Evolutionary conservation across 92 coral and sea anemone species (phyloP).

Genomic region (Desmophyllum pertusum): DNA sequence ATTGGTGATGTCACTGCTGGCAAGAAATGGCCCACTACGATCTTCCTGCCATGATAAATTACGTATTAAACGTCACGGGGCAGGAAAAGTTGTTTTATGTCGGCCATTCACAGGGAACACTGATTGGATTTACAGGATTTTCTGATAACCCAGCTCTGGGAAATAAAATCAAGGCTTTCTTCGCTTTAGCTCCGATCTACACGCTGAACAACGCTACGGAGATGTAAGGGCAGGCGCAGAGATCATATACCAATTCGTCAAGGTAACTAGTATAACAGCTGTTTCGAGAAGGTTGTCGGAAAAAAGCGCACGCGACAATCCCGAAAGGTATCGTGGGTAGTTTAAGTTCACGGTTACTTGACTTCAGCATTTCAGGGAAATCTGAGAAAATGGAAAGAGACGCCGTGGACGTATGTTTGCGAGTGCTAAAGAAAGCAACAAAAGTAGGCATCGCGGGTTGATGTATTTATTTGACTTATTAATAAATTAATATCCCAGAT

Average conservation of each 20-base stretch:
- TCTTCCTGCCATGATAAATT: conserved; percentile 79
- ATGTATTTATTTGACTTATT: not conserved
- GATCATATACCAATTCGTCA: conserved; percentile 64
- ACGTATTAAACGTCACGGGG: conserved; percentile 55
- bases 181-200: conserved; percentile 87
- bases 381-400: too few species aligned
- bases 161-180: conserved; percentile 68
- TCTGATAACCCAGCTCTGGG: conserved; percentile 72
- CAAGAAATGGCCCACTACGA: conserved; percentile 82
- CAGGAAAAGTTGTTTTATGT: conserved; percentile 63
- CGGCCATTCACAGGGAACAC: conserved; percentile 89
- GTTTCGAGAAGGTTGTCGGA: too few species aligned
- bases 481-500: too few species aligned
- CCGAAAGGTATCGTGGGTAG: too few species aligned
- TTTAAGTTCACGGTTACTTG: too few species aligned
- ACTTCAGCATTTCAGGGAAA: too few species aligned
- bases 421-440: too few species aligned
- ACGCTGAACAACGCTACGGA: conserved; percentile 56
- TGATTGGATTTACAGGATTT: conserved; percentile 82
- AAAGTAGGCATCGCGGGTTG: too few species aligned
- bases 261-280: conserved; percentile 52
- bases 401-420: too few species aligned
- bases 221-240: conserved; percentile 49
- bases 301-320: too few species aligned
- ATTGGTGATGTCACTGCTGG: too few species aligned